Conservation (phyloP, 1,140 invertebrate species). For the Melanaphis sacchari region DNA sequence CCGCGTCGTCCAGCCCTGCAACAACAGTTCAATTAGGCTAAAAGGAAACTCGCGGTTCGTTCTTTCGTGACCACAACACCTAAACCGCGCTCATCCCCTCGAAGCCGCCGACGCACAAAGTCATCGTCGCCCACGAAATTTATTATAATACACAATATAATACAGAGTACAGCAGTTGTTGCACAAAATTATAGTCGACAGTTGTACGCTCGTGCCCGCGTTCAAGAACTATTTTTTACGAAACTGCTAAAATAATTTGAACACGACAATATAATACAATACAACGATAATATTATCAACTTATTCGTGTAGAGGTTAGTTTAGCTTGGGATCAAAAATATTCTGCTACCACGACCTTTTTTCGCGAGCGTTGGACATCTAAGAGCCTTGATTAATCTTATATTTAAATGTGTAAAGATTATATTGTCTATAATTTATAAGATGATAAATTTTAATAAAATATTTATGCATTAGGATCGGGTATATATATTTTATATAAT, state of each 20-base stretch:
- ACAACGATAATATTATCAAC: neutral
- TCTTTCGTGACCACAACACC: constrained; percentile 54
- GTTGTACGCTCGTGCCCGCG: neutral
- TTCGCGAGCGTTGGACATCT: too few species aligned
- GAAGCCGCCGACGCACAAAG: neutral
- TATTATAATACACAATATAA: neutral
- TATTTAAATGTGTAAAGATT: too few species aligned
- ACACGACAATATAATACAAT: neutral
- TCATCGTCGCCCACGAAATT: neutral
- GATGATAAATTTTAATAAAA: too few species aligned
- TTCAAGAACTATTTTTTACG: neutral
- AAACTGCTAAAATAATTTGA: neutral
- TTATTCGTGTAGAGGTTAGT: too few species aligned
- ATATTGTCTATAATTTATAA: too few species aligned
- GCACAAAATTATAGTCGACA: neutral
- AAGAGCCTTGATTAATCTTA: too few species aligned
- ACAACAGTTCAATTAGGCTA: constrained; percentile 41
- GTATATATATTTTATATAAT: too few species aligned
- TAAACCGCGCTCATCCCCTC: constrained; percentile 15
- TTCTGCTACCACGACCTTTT: too few species aligned
- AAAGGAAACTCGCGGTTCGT: constrained; percentile 43
- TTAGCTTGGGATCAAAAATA: too few species aligned
- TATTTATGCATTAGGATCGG: too few species aligned
- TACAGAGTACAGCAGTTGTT: neutral
- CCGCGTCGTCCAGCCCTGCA: neutral